phyloP scores from a whole-genome alignment of 2,888 invertebrate genomes.

The Synanthedon formicaeformis region DNA sequence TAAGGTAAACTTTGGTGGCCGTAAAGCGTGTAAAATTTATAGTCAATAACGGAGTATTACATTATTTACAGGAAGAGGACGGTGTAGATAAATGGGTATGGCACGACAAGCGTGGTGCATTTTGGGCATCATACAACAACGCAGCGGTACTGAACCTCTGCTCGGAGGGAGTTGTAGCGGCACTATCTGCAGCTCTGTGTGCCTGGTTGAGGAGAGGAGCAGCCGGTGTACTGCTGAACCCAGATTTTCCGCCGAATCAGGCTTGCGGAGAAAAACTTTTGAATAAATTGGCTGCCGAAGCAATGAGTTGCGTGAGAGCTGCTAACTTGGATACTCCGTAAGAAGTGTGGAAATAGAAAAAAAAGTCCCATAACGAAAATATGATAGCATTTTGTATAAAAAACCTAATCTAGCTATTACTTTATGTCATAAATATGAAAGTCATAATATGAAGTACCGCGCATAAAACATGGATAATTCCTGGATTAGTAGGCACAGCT shows the following conservation, averaged over 20 bases:
- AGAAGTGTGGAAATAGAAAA: slow-evolving; percentile 11
- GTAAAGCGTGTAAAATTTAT: background rate
- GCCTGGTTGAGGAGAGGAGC: slow-evolving; percentile 46
- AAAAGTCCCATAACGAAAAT: too few species aligned
- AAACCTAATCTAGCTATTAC: too few species aligned
- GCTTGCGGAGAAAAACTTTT: slow-evolving; percentile 36
- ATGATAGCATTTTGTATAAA: too few species aligned
- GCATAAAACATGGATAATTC: too few species aligned
- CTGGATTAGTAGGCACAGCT: too few species aligned
- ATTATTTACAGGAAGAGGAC: slow-evolving; percentile 14
- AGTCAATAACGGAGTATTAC: background rate
- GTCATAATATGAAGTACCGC: too few species aligned
- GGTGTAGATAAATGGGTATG: slow-evolving; percentile 34
- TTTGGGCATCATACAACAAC: slow-evolving; percentile 27
- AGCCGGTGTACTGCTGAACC: slow-evolving; percentile 38
- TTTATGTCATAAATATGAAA: too few species aligned
- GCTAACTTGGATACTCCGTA: slow-evolving; percentile 42
- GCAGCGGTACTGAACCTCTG: slow-evolving; percentile 47
- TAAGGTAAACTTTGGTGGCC: background rate
- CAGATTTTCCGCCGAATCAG: slow-evolving; percentile 30
- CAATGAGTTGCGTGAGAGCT: slow-evolving; percentile 36
- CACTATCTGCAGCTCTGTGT: slow-evolving; percentile 39
- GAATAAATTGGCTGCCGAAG: slow-evolving; percentile 36
- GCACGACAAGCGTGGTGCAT: slow-evolving; percentile 31
- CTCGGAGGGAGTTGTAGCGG: slow-evolving; percentile 30